Evolutionary conservation across 1,140 invertebrate species (phyloP).

Genomic region (Melanaphis sacchari): DNA sequence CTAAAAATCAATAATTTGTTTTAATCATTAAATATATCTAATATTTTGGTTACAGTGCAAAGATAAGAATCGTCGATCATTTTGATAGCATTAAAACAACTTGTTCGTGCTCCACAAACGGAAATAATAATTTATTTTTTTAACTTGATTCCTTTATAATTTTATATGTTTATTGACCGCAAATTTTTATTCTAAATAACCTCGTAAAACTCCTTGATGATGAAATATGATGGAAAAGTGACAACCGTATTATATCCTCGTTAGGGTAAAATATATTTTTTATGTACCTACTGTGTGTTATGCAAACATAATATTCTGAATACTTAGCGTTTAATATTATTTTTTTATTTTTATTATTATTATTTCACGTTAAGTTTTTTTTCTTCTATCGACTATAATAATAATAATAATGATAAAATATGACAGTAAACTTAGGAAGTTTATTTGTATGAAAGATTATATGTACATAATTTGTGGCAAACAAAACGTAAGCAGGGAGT

Average conservation of each 20-base stretch:
- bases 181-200: neutral
- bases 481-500: neutral
- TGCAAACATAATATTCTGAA: neutral
- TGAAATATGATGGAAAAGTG: neutral
- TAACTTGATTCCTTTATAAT: neutral
- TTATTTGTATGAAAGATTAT: neutral
- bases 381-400: neutral
- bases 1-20: neutral
- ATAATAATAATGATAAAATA: neutral
- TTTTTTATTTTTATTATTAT: neutral
- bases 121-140: constrained; percentile 5
- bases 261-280: neutral
- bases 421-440: neutral
- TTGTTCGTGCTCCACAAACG: neutral
- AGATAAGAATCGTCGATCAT: neutral
- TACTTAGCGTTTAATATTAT: neutral
- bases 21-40: neutral
- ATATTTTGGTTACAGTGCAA: neutral
- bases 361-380: neutral
- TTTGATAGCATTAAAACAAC: neutral
- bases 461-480: neutral
- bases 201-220: neutral
- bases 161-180: neutral
- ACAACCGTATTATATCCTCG: neutral
- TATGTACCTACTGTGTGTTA: neutral